Base-by-base conservation (phyloP, 2,888 invertebrate species). In the Callimorpha dominula region DNA sequence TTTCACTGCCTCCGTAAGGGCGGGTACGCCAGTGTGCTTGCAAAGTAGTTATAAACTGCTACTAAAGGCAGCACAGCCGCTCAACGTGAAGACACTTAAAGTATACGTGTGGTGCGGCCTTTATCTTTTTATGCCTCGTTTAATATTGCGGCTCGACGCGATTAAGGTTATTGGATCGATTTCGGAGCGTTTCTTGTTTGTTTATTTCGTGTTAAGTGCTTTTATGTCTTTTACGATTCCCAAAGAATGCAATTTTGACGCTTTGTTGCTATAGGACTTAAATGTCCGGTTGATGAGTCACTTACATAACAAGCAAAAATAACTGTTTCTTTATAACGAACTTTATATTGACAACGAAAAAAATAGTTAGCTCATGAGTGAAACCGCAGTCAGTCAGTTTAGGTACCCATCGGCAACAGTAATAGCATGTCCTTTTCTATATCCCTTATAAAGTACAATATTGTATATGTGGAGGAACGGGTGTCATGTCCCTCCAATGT, bases 1-100 rank as follows among this genome's bases (percentile, higher is more conserved):
- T 93, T 93, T 91, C 90, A 92, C 90, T 89, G 90, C 91, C 91
- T 90, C 90, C 92, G 87, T 93, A 93, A 92, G 92, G 90, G 90
- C 88, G 85, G 85, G 85, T 81, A 84, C 79, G 85, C 86, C 88
- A 83, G 85, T 84, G 88, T 86, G 92, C 88, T 87, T 88, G 88
- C 90, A 88, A 91, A 93, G 90, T 90, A 91, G 90, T 91, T 92
- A 92, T 93, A 93, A 93, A 93, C 87, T 86, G 86, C 85, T 85
- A 88, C 88, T 90, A 87, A 88, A 90, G 86, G 83, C 84, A 84
- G 85, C 86, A 83, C 81, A 79, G 79, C 78, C 81, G 86, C 82
- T 87, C 79, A 72, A 78, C 80, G 79, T 81, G 84, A 87, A 87
- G 83, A 86, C 87, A 87, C 89, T 88, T 87, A 82, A 85, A 81